phyloP scores from a whole-genome alignment of 37 sponge, comb jelly and placozoan genomes.

The Sycon ciliatum region DNA sequence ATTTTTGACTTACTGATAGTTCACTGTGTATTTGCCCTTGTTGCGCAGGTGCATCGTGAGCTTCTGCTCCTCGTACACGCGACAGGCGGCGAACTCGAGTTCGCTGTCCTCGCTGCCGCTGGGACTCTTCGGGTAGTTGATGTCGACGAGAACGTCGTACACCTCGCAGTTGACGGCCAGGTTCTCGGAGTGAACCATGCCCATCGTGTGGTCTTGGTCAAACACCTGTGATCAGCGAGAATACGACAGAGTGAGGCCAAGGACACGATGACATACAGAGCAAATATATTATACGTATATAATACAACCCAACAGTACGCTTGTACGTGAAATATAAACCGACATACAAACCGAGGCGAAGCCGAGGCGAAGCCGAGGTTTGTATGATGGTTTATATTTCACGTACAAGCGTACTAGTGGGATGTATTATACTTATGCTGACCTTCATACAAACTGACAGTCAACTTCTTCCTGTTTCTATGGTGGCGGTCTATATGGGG shows the following conservation, averaged over 20 bases:
- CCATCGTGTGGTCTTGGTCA: constrained; percentile 84
- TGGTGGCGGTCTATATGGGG: too few relatives aligned
- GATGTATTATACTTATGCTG: too few relatives aligned
- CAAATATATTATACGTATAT: too few relatives aligned
- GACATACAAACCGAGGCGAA: too few relatives aligned
- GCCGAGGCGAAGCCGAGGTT: too few relatives aligned
- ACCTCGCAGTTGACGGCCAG: constrained; percentile 79
- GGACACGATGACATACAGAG: neutral
- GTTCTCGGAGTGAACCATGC: constrained; percentile 74
- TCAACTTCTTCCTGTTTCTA: too few relatives aligned
- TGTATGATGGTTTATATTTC: too few relatives aligned
- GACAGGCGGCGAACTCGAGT: constrained; percentile 74
- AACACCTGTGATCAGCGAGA: constrained; percentile 60
- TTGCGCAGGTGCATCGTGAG: constrained; percentile 73
- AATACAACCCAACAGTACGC: too few relatives aligned
- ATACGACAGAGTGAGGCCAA: neutral
- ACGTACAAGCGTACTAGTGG: too few relatives aligned
- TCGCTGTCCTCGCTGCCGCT: constrained; percentile 72
- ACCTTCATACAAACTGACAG: too few relatives aligned
- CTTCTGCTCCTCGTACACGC: constrained; percentile 74
- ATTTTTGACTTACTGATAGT: constrained; percentile 59
- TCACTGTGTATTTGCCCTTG: constrained; percentile 87
- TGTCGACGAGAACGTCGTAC: constrained; percentile 92
- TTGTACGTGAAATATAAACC: too few relatives aligned
- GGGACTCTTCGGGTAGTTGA: constrained; percentile 84